A percentile compares a stretch with the other conserved stretches of the same genome.
phyloP scores from a whole-genome alignment of 2,797 vertebrate genomes.

The Tragelaphus oryx region DNA sequence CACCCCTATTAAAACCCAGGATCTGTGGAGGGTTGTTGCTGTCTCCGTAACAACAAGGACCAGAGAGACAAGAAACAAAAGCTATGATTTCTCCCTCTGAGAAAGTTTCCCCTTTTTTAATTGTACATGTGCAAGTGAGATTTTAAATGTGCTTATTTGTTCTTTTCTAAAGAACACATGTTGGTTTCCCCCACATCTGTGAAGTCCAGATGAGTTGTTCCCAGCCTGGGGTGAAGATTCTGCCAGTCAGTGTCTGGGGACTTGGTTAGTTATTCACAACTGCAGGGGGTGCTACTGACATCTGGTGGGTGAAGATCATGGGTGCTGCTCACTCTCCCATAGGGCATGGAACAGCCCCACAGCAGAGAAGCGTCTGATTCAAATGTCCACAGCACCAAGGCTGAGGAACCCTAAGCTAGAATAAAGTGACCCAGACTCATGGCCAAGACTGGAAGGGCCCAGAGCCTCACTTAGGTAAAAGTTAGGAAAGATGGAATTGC shows the following conservation, averaged over 20 bases:
- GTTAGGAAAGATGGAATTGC: conserved; percentile 41
- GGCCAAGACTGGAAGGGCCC: accelerated
- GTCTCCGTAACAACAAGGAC: background rate
- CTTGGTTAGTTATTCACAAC: background rate
- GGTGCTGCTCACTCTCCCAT: accelerated
- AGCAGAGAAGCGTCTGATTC: accelerated
- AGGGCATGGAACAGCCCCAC: accelerated
- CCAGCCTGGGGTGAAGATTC: background rate
- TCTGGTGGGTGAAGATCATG: background rate
- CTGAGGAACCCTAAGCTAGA: background rate
- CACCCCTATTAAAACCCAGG: too few relatives aligned
- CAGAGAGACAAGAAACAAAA: background rate
- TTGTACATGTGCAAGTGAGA: background rate
- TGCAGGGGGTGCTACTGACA: background rate
- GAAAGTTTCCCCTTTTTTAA: background rate
- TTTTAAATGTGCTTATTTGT: background rate
- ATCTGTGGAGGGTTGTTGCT: too few relatives aligned
- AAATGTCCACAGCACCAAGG: accelerated
- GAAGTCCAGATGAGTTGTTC: background rate
- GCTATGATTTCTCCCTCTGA: background rate
- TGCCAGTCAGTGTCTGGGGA: background rate
- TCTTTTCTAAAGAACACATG: background rate
- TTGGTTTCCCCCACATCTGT: background rate
- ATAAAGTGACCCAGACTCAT: too few relatives aligned
- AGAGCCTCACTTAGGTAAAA: background rate